Base-by-base conservation (phyloP, 92 coral and sea anemone species). In the Heteractis magnifica region DNA sequence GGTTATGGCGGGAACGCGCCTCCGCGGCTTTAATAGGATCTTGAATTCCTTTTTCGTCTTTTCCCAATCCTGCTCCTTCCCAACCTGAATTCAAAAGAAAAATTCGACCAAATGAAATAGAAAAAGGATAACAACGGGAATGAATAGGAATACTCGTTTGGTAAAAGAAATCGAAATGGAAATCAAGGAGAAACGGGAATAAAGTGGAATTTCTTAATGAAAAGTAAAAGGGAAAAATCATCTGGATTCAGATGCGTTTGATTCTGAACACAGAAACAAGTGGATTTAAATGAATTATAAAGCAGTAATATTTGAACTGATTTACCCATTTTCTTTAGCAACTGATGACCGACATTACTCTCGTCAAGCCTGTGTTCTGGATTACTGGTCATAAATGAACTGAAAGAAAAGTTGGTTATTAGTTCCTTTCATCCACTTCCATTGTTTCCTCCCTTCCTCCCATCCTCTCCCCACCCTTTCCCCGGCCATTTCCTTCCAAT, bases 11-110 rank as follows among this genome's bases (percentile, higher is more conserved):
- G 55, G 91, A 95, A 60, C 99, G 91, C 52, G 94, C 91, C 73
- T 97, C 99, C 15, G 93, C 99, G 19, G 94, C 97, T 74, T 92
- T 80, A 49, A 97, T 97, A 53, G 99, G 99, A 87, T 97, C 89
- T 70, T 92, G 94, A 81, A 97, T 97, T 56, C 99, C 99, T 77
- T 89, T 98, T 70, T 94, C 92, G 71, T 88, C 82, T 74, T 91
- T 94, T 7, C 99, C 99, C 68, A 97, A 87, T 23, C 99, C 99
- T 8, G 99, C 98, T 9, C 99, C 99, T 82, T 94, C 97, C 99
- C 99, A 97, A 10, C 99, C 99, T 94, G 71, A 10, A 41, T 6
- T 0, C 14, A 59, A 59, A 34, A 58, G 7, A 79, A 3, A 56
- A 0, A 4, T 15, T 19, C 0, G 5, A 49, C 26, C 6, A 52